These are phyloP conservation scores for Sitta europaea DNA, from an alignment of 2,113 vertebrate species.

Conservation along the genomic window DNA sequence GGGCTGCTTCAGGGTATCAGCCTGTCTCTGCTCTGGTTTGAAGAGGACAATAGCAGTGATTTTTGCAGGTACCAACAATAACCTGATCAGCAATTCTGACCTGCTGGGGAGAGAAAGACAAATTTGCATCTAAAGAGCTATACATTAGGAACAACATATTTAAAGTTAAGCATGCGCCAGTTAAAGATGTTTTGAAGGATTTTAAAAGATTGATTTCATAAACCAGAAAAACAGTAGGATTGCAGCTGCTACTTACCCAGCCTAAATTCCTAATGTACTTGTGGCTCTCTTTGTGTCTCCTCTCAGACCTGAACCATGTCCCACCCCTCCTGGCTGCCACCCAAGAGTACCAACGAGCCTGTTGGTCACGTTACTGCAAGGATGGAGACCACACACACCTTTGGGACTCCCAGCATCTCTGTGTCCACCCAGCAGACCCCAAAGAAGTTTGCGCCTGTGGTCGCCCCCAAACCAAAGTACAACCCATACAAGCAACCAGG, in stretches of 20 bases:
- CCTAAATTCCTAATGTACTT: accelerated
- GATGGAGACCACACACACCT: conserved; percentile 93
- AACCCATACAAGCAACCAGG: conserved; percentile 87
- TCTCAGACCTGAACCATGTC: conserved; percentile 77
- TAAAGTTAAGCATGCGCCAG: background rate
- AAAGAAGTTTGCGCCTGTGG: conserved; percentile 93
- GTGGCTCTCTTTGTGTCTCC: background rate
- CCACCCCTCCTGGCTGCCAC: conserved; percentile 82
- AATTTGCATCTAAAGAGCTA: background rate
- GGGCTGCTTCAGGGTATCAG: background rate
- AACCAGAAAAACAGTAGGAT: background rate
- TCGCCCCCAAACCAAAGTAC: conserved; percentile 96
- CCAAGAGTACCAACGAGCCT: conserved; percentile 77
- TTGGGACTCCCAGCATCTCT: conserved; percentile 91
- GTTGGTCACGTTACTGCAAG: conserved; percentile 87
- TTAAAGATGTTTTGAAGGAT: background rate
- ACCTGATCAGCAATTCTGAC: background rate
- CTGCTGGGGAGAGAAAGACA: background rate
- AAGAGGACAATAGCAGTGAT: background rate
- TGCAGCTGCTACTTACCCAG: background rate
- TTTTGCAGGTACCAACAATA: background rate
- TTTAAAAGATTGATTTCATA: background rate
- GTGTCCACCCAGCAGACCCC: conserved; percentile 91
- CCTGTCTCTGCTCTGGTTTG: background rate
- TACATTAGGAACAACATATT: background rate